Percentiles rank a stretch among this genome's conserved stretches.
Evolutionary conservation across 2,113 vertebrate species (phyloP).

Genomic region (Meriones unguiculatus): DNA sequence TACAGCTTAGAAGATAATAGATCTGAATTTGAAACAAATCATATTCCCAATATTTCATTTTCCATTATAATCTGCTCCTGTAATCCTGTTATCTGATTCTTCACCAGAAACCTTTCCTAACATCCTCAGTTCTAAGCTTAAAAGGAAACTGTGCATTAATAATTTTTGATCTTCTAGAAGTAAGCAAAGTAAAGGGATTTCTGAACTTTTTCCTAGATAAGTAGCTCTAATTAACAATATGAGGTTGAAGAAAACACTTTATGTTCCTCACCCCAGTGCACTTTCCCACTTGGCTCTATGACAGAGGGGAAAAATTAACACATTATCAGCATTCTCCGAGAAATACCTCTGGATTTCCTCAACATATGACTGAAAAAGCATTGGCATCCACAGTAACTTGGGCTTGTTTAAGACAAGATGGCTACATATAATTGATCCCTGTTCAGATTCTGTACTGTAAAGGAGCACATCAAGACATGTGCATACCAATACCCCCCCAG

Average conservation of each 20-base stretch:
- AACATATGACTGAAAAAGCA: not conserved
- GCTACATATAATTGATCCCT: constrained; percentile 30
- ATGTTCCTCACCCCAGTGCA: not conserved
- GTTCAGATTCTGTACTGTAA: not conserved
- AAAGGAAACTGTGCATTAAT: not conserved
- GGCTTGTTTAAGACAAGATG: not conserved
- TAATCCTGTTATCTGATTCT: not conserved
- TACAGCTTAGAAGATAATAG: not conserved
- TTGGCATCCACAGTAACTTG: not conserved
- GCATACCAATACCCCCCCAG: not conserved
- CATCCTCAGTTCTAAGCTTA: constrained; percentile 42
- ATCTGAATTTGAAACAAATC: constrained; percentile 23
- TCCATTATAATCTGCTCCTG: not conserved
- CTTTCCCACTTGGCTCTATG: not conserved
- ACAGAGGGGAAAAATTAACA: not conserved
- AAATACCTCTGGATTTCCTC: constrained; percentile 35
- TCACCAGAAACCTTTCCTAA: constrained; percentile 33
- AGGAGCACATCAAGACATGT: constrained; percentile 32
- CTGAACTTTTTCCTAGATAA: not conserved
- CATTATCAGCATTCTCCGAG: constrained; percentile 20
- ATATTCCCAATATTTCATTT: constrained; percentile 7
- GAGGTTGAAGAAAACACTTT: not conserved
- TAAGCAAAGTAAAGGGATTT: constrained; percentile 39
- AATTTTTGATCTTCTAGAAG: not conserved
- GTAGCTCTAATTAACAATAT: constrained; percentile 18